These are phyloP conservation scores for Pogoniulus pusillus DNA, from an alignment of 2,797 vertebrate genomes.

Conservation along the genomic window DNA sequence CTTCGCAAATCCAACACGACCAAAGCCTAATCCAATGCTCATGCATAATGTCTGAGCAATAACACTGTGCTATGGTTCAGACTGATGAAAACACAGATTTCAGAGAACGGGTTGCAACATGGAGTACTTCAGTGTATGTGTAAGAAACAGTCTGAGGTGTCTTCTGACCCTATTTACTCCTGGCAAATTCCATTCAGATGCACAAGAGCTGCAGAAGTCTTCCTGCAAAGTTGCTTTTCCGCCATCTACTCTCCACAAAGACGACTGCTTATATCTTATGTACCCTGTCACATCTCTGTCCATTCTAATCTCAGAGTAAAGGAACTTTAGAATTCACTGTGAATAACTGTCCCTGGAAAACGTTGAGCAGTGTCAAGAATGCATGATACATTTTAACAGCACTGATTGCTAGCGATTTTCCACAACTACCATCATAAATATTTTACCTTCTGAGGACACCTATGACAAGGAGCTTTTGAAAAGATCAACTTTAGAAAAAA, in stretches of 20 bases:
- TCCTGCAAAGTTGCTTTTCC: not conserved
- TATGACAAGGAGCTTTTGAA: constrained; percentile 17
- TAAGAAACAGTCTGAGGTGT: not conserved
- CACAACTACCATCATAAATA: constrained; percentile 1
- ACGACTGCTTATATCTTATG: rapidly evolving
- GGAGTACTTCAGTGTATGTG: not conserved
- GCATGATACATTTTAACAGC: constrained; percentile 19
- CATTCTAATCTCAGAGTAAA: not conserved
- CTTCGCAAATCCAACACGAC: not conserved
- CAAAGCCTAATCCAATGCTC: not conserved
- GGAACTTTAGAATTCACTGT: not conserved
- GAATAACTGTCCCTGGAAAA: not conserved
- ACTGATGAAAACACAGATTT: not conserved
- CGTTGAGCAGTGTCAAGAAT: constrained; percentile 13
- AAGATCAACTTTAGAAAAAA: not conserved
- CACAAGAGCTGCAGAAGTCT: not conserved
- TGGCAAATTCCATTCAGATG: not conserved
- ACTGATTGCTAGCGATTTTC: constrained; percentile 24
- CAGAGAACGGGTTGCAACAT: not conserved
- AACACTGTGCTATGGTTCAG: not conserved
- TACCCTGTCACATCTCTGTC: not conserved
- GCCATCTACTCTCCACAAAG: not conserved
- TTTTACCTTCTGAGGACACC: not conserved
- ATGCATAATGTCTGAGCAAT: not conserved
- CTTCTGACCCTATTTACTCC: not conserved